Conservation (phyloP, 2,888 invertebrate genomes). For the Melinaea marsaeus region DNA sequence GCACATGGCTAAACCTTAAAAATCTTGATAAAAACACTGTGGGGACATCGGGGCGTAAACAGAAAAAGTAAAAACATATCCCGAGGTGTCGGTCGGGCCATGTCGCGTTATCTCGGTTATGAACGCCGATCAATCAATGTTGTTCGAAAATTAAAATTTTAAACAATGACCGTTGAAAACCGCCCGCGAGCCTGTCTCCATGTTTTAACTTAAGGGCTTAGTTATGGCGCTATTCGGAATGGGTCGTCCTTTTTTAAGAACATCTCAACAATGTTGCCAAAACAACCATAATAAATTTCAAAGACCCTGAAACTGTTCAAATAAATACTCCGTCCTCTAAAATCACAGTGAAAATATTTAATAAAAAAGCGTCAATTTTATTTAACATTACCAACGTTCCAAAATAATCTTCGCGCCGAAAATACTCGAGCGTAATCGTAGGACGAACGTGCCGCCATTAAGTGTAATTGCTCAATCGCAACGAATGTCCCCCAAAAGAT, state of each 20-base stretch:
- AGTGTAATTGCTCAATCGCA: slow-evolving; percentile 38
- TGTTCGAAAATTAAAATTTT: slow-evolving; percentile 57
- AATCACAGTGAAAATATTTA: too few species aligned
- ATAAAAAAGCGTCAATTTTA: too few species aligned
- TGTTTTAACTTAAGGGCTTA: not conserved
- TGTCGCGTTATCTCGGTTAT: slow-evolving; percentile 62
- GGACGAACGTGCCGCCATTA: slow-evolving; percentile 33
- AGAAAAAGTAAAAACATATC: slow-evolving; percentile 31
- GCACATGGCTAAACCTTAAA: slow-evolving; percentile 24
- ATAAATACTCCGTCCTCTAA: too few species aligned
- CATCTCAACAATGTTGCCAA: too few species aligned
- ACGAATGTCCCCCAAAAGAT: slow-evolving; percentile 5
- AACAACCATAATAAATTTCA: too few species aligned
- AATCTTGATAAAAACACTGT: slow-evolving; percentile 26
- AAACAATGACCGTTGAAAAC: slow-evolving; percentile 53
- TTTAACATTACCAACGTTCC: too few species aligned
- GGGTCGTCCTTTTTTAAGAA: slow-evolving; percentile 22
- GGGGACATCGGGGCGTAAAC: slow-evolving; percentile 30
- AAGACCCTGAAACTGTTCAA: too few species aligned
- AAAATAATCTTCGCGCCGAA: slow-evolving; percentile 52
- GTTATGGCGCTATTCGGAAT: not conserved
- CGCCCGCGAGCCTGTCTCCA: slow-evolving; percentile 28
- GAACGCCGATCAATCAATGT: slow-evolving; percentile 66
- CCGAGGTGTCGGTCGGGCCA: slow-evolving; percentile 55
- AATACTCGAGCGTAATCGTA: slow-evolving; percentile 51